A percentile compares a stretch with the other conserved stretches of the same genome.
phyloP scores from a whole-genome alignment of 2,113 vertebrate genomes.

The Plecotus auritus region DNA sequence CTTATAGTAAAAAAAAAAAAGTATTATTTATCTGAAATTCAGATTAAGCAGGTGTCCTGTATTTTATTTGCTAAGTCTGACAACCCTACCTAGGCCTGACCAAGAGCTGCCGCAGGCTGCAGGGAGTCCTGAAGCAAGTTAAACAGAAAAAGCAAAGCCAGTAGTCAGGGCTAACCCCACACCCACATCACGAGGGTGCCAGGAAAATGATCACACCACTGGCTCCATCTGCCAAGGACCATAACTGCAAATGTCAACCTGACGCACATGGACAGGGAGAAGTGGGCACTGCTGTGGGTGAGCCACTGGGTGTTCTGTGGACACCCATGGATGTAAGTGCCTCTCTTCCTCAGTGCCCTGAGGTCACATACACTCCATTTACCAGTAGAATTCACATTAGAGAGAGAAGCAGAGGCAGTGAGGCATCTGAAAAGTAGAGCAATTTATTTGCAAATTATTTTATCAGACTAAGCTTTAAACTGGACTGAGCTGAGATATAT shows the following conservation, averaged over 20 bases:
- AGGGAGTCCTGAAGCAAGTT: neutral
- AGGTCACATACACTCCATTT: neutral
- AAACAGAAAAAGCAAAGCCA: neutral
- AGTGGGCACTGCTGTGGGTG: no score
- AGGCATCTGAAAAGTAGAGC: neutral
- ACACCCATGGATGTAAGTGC: neutral
- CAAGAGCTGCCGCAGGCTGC: neutral
- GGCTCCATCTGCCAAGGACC: neutral
- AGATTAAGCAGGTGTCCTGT: neutral
- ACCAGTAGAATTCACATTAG: neutral
- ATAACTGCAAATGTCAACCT: neutral
- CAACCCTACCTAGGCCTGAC: neutral
- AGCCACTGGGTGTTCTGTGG: neutral
- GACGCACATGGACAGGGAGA: neutral
- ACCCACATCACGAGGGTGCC: no score
- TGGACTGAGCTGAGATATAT: neutral
- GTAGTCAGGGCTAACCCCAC: neutral
- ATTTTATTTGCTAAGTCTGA: neutral
- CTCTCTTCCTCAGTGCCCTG: neutral
- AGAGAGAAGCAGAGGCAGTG: neutral
- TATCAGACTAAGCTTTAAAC: constrained; percentile 7
- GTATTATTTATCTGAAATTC: neutral
- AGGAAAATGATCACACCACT: no score
- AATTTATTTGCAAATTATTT: constrained; percentile 26
- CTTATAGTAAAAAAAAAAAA: neutral